Evolutionary conservation across 2,797 vertebrate genomes (phyloP).

Genomic region (Syngnathus acus): DNA sequence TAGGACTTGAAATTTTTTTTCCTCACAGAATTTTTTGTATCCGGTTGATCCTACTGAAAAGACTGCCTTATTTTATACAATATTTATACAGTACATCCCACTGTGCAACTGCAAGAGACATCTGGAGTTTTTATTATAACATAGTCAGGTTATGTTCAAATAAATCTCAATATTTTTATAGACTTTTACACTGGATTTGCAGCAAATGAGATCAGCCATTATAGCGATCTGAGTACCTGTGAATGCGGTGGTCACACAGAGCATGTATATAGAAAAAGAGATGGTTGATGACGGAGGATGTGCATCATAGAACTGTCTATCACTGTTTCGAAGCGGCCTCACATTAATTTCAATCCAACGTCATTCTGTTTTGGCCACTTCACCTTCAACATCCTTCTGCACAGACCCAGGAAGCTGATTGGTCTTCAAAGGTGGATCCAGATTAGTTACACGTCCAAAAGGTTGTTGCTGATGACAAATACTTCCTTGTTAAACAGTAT

Average conservation of each 20-base stretch:
- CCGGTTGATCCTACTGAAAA: conserved; percentile 82
- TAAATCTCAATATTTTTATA: conserved; percentile 88
- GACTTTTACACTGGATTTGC: conserved; percentile 83
- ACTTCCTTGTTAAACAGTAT: conserved; percentile 69
- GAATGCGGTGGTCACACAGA: conserved; percentile 61
- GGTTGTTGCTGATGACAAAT: conserved; percentile 66
- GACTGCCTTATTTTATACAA: conserved; percentile 94
- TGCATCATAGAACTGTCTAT: conserved; percentile 70
- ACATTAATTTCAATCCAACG: conserved; percentile 55
- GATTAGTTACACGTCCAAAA: conserved; percentile 68
- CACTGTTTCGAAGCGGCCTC: conserved; percentile 67
- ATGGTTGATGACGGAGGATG: conserved; percentile 55
- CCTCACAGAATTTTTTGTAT: conserved; percentile 78
- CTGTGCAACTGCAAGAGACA: conserved; percentile 73
- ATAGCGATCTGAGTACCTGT: conserved; percentile 72
- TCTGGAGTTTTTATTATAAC: conserved; percentile 74
- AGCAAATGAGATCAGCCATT: conserved; percentile 68
- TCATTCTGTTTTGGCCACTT: conserved; percentile 61
- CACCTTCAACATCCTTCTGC: conserved; percentile 57
- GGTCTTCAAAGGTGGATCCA: conserved; percentile 59
- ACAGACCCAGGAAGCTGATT: conserved; percentile 62
- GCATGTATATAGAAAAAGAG: conserved; percentile 56
- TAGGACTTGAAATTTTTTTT: conserved; percentile 66
- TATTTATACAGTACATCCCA: conserved; percentile 91
- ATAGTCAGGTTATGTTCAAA: conserved; percentile 74